Conservation (phyloP, 1,140 invertebrate genomes). For the Drosophila asahinai region DNA sequence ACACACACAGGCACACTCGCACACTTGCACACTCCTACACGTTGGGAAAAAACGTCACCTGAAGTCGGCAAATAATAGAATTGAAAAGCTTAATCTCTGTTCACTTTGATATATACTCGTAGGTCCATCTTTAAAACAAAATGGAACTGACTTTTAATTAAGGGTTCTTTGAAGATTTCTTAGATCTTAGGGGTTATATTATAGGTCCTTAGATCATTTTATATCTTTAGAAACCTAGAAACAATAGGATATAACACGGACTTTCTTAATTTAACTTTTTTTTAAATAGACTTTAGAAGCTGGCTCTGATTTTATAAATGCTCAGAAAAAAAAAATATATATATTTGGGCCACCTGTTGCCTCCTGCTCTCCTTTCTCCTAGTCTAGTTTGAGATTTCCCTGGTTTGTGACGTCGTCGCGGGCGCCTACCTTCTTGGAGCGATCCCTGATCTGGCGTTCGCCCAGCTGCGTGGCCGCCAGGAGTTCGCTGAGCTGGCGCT, state of each 20-base stretch:
- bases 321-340: slow-evolving; percentile 8
- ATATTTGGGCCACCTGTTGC: not conserved
- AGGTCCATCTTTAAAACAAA: slow-evolving; percentile 17
- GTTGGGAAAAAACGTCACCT: slow-evolving; percentile 23
- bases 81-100: slow-evolving; percentile 3
- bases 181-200: no score
- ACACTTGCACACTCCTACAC: not conserved
- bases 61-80: not conserved
- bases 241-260: not conserved
- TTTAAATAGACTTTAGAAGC: slow-evolving; percentile 3
- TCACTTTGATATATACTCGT: not conserved
- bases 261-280: not conserved
- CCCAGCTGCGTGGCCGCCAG: slow-evolving; percentile 67
- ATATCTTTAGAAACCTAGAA: no score
- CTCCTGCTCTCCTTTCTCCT: not conserved
- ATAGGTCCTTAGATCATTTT: no score
- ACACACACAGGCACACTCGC: not conserved
- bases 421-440: slow-evolving; percentile 76
- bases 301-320: not conserved
- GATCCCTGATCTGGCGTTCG: slow-evolving; percentile 45
- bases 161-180: not conserved
- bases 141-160: slow-evolving; percentile 3
- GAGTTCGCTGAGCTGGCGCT: slow-evolving; percentile 63
- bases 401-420: slow-evolving; percentile 67
- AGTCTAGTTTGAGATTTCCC: slow-evolving; percentile 75